Evolutionary conservation across 1,140 invertebrate genomes (phyloP), one percentile per base, ranked within the genome.

Genomic region (Lethrus apterus): DNA sequence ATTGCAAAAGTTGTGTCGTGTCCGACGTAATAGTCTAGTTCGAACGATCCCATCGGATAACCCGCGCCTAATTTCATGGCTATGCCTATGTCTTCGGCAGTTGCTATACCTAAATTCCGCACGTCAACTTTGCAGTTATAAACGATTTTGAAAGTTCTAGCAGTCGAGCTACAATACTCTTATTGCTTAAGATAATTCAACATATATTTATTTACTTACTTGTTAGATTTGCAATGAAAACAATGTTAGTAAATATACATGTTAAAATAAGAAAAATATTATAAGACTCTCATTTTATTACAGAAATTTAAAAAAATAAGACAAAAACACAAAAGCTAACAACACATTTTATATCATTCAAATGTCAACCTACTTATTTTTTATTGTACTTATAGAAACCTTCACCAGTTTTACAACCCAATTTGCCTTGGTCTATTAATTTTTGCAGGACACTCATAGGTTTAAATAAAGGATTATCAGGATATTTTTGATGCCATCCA

Each of bases 1-100:
- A 73, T 80, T 48, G 68, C 74, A 38, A 76, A 70, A 36, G 74
- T 75, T 2, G 79, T 83, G 58, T 89, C 88, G 3, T 83, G 67
- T 10, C 88, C 84, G 26, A 86, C 81, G 68, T 85, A 87, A 70
- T 90, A 84, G 2, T 74, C 64, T 21, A 89, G 59, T 68, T 88
- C 83, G 64, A 89, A 78, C 3, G 86, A 86, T n/a, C 86, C 86
- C 84, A 89, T 88, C 2, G 85, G 86, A 66, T 84, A 80, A 0
- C 84, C 83, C 31, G 84, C 83, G 14, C 86, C 86, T 20, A 89
- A 65, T 67, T 89, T 89, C 86, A 89, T 88, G 1, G 83, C 85
- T 10, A 73, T 79, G 58, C 89, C 86, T 47, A 89, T 82, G 63
- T 89, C 86, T 52, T 72, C 68, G 13, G 77, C 72, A 2, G 71